These are phyloP conservation scores for Drosophila biarmipes DNA, from an alignment of 1,140 invertebrate genomes.

Conservation along the genomic window DNA sequence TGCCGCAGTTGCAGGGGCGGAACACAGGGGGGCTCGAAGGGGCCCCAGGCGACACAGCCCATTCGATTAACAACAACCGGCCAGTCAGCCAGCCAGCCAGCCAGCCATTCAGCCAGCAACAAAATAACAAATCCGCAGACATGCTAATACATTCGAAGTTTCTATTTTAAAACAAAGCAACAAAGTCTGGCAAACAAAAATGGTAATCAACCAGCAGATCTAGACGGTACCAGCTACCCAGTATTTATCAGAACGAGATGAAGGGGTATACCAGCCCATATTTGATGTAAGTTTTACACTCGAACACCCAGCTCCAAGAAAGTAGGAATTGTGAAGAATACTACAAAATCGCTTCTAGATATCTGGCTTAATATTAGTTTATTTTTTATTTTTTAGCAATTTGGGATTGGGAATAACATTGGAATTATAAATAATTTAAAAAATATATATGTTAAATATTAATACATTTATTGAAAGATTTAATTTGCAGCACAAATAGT, in stretches of 20 bases:
- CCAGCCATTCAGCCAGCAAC: constrained; percentile 35
- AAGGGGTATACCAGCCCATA: neutral
- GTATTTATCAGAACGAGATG: too few relatives aligned
- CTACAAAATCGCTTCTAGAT: too few relatives aligned
- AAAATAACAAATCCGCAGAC: constrained; percentile 61
- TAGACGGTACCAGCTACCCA: neutral
- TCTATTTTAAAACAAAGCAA: constrained; percentile 70
- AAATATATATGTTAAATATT: neutral
- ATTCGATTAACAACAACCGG: constrained; percentile 49
- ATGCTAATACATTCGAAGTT: constrained; percentile 64
- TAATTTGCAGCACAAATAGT: too few relatives aligned
- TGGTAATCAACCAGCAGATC: constrained; percentile 1
- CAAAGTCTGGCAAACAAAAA: constrained; percentile 32
- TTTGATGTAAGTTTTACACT: too few relatives aligned
- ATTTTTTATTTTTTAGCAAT: too few relatives aligned
- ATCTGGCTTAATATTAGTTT: too few relatives aligned
- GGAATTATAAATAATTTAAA: neutral
- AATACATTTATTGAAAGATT: neutral
- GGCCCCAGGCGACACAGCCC: constrained; percentile 12
- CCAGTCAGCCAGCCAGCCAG: constrained; percentile 36
- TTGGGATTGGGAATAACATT: too few relatives aligned
- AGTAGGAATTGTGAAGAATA: too few relatives aligned
- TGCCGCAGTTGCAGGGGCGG: constrained; percentile 22
- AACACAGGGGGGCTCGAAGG: neutral
- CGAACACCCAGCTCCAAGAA: too few relatives aligned